Conservation (phyloP, 2,113 vertebrate genomes). For the Danionella cerebrum region DNA sequence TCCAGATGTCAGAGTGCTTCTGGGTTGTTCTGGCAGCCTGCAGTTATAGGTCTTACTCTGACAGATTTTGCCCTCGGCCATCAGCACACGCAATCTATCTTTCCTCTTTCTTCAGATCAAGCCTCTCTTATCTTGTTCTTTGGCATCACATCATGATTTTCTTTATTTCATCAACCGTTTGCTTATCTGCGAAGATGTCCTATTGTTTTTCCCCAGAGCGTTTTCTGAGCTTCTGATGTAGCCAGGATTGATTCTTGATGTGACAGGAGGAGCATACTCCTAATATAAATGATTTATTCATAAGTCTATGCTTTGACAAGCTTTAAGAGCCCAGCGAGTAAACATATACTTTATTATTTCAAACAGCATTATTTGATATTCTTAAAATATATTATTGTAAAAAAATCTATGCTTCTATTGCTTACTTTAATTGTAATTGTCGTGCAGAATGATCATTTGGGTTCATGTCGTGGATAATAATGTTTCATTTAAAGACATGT, state of each 20-base stretch:
- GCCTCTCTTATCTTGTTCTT: conserved; percentile 35
- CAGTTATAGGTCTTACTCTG: conserved; percentile 62
- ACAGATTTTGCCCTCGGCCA: conserved; percentile 54
- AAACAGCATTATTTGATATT: background rate
- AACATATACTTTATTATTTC: background rate
- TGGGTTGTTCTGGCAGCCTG: conserved; percentile 56
- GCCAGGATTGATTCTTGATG: background rate
- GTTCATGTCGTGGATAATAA: too few relatives aligned
- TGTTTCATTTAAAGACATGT: too few relatives aligned
- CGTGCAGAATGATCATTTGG: too few relatives aligned
- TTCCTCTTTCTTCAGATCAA: background rate
- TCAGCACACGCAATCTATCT: conserved; percentile 26
- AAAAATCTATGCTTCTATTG: too few relatives aligned
- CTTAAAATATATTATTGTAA: too few relatives aligned
- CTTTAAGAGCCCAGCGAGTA: conserved; percentile 33
- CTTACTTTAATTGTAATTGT: too few relatives aligned
- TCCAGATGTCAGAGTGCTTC: conserved; percentile 53
- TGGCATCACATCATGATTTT: conserved; percentile 50
- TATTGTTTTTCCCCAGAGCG: background rate
- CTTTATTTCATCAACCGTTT: conserved; percentile 62
- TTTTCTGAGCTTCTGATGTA: background rate
- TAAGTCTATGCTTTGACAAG: background rate
- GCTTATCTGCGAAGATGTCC: conserved; percentile 40
- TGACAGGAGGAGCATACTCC: background rate
- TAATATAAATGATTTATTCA: background rate